Evolutionary conservation across 2,797 vertebrate species (phyloP), one percentile per base, ranked within the genome.

Genomic region (Furcifer pardalis): DNA sequence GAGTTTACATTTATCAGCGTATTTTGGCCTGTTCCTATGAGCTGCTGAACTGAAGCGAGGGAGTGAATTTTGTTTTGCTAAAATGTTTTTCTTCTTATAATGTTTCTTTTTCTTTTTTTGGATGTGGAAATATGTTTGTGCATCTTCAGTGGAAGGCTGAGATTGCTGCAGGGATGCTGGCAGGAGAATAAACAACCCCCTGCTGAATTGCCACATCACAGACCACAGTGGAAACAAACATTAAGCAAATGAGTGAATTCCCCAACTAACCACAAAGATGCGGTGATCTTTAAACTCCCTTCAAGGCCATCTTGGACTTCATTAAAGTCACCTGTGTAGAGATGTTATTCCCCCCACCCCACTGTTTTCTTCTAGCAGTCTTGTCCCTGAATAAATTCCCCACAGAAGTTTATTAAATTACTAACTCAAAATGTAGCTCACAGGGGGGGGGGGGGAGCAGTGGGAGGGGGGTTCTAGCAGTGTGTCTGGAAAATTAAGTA

Each of bases 221-320:
- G 72, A 75, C 76, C 59, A 90, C 90, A 90, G 89, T 73, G 84
- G 69, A 78, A 81, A 76, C 76, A 92, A 85, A 52, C 76, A 65
- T 93, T 86, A 78, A 90, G 73, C 73, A 91, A 91, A 92, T 12
- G 91, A 85, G 7, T 17, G 84, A 86, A 92, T 79, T 87, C 87
- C 82, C 15, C 85, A 74, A 23, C 27, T 65, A 85, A n/a, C 77
- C 1, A 80, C 63, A 83, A 75, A 37, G 3, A 19, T 63, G 5
- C 35, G 42, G 63, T 8, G 27, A 81, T 56, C 60, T 77, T 86
- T 80, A 75, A 79, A 68, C 7, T 86, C 30, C 69, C 79, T 37
- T 37, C 32, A 7, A 75, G 37, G n/a, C 81, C 83, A 44, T 79
- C 75, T 73, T 85, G 80, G 63, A 75, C 73, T 84, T 88, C 13